Evolutionary conservation across 2,113 vertebrate species (phyloP).

Genomic region (Saguinus midas): DNA sequence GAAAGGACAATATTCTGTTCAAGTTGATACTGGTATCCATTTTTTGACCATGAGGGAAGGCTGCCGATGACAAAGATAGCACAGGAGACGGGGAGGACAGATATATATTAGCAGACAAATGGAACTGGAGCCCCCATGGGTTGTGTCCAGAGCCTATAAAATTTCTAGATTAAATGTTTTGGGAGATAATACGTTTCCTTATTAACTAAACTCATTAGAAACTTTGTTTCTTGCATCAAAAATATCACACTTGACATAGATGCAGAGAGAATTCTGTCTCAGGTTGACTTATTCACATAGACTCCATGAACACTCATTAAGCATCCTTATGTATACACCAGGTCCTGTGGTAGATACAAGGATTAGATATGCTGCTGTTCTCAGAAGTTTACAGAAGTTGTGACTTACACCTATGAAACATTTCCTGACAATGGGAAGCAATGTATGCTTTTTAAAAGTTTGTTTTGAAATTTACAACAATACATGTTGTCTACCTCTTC

Average conservation of each 20-base stretch:
- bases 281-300: not conserved
- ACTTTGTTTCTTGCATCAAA: not conserved
- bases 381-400: not conserved
- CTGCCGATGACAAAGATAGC: not conserved
- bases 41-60: not conserved
- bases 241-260: not conserved
- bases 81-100: not conserved
- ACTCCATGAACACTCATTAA: not conserved
- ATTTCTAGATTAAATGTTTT: not conserved
- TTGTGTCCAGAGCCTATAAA: not conserved
- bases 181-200: not conserved
- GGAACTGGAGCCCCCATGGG: too few species aligned
- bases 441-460: not conserved
- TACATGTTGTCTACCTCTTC: not conserved
- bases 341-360: not conserved
- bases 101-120: not conserved
- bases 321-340: not conserved
- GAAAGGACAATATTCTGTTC: not conserved
- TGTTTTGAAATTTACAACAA: not conserved
- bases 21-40: not conserved
- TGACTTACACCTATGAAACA: not conserved
- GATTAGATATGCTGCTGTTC: not conserved
- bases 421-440: not conserved
- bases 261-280: not conserved
- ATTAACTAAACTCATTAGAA: not conserved